Conservation (phyloP, 1,140 invertebrate genomes). For the Drosophila burlai region DNA sequence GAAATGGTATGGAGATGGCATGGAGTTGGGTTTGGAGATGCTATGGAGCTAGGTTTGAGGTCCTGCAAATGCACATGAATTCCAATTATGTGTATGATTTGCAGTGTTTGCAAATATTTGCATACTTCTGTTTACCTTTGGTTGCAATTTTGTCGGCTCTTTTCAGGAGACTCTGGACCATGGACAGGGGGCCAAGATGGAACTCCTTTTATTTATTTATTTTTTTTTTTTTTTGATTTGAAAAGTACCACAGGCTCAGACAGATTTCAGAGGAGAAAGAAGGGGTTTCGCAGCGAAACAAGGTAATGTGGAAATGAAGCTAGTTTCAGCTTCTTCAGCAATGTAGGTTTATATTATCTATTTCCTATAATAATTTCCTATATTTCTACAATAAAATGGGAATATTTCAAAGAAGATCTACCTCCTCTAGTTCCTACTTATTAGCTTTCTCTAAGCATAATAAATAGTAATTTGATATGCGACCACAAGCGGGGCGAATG, state of each 20-base stretch:
- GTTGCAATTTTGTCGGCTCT: slow-evolving; percentile 73
- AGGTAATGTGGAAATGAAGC: too few relatives aligned
- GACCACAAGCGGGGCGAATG: slow-evolving; percentile 36
- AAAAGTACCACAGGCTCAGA: background rate
- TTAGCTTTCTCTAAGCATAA: background rate
- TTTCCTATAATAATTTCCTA: too few relatives aligned
- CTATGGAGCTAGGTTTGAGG: background rate
- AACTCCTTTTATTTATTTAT: background rate
- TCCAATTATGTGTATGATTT: slow-evolving; percentile 81
- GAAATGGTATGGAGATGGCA: background rate
- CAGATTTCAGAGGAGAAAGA: background rate
- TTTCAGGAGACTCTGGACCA: slow-evolving; percentile 35
- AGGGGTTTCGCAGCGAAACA: background rate
- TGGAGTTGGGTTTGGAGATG: background rate
- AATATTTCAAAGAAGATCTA: background rate
- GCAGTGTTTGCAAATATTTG: slow-evolving; percentile 74
- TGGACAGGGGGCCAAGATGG: background rate
- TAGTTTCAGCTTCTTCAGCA: too few relatives aligned
- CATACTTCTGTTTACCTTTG: slow-evolving; percentile 70
- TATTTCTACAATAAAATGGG: background rate
- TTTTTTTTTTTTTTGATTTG: background rate
- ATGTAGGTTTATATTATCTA: too few relatives aligned
- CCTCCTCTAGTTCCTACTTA: background rate
- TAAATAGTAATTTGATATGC: slow-evolving; percentile 13
- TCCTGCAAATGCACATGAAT: slow-evolving; percentile 57